Evolutionary conservation across 1,140 invertebrate genomes (phyloP), one percentile per base, ranked within the genome.

Genomic region (Holotrichia oblita): DNA sequence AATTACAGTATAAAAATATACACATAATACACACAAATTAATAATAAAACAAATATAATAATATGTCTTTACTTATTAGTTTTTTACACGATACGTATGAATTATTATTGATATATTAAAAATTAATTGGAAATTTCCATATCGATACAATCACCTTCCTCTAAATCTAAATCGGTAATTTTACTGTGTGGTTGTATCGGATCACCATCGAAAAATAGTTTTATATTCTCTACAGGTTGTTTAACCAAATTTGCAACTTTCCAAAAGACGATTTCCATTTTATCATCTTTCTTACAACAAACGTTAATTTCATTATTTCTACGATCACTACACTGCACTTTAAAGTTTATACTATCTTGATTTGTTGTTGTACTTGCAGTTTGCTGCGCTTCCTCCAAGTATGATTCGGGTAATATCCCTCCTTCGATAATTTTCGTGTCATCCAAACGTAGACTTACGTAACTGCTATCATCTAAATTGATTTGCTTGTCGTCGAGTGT

Each of bases 131-230:
- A 34, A 24, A 69, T 69, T 69, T 41, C 20, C 40, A 74, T 41
- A 40, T 74, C 73, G 20, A 74, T 40, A 40, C 73, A 74, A 74
- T 74, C 73, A 14, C 41, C 73, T 42, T 74, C 73, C 20, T 74
- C 73, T 10, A 74, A 41, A 22, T 44, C 73, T 6, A 42, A 40
- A 17, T 74, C 41, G 6, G 14, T 3, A n/a, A 74, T 14, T 74
- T 40, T 40, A 41, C 27, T 44, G 17, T 41, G 14, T 14, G 73
- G 73, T 4, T 42, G 34, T 40, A 74, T 14, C 0, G 40, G 34
- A 41, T 42, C 14, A 12, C 73, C 73, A 74, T 74, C 73, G 40
- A 74, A 74, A 17, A 17, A 74, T n/a, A 74, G 41, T 41, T 74
- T 74, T 41, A 74, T 42, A 3, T 42, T 40, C 4, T 74, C 73